Percentiles rank a stretch among this genome's conserved stretches.
phyloP scores from a whole-genome alignment of 1,140 invertebrate genomes.

The Triops cancriformis region DNA sequence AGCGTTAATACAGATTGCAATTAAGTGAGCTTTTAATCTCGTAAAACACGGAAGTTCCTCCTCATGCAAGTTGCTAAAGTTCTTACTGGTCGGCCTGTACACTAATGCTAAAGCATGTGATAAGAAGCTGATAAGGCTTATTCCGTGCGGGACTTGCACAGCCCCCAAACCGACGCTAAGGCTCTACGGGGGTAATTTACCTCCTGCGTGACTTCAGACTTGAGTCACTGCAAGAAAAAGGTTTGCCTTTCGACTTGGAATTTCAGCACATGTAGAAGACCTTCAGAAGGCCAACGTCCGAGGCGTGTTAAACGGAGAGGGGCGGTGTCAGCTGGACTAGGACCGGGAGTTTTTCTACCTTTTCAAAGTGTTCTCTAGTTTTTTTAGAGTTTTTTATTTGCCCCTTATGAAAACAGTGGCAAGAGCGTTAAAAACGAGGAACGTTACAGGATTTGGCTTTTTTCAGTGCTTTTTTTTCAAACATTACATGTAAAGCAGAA shows the following conservation, averaged over 20 bases:
- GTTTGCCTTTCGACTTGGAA: neutral
- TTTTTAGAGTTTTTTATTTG: neutral
- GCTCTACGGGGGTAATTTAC: neutral
- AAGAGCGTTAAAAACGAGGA: too few species aligned
- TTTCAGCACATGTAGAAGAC: neutral
- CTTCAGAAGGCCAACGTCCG: neutral
- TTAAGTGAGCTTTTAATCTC: neutral
- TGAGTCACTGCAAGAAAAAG: neutral
- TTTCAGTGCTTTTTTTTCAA: too few species aligned
- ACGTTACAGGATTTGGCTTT: too few species aligned
- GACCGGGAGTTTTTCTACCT: neutral
- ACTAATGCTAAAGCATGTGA: neutral
- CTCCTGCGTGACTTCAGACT: neutral
- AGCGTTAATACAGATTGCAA: neutral
- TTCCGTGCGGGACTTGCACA: neutral
- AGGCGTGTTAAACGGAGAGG: neutral
- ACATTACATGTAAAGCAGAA: too few species aligned
- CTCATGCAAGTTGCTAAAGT: neutral
- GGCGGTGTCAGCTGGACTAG: neutral
- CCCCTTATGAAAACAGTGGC: too few species aligned
- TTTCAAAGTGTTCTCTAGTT: neutral
- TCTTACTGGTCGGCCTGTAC: neutral
- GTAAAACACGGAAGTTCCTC: neutral
- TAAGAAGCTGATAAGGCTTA: constrained; percentile 6
- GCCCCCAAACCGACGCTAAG: neutral